These are phyloP conservation scores for Drosophila lowei DNA, from an alignment of 1,140 invertebrate species.

Conservation along the genomic window DNA sequence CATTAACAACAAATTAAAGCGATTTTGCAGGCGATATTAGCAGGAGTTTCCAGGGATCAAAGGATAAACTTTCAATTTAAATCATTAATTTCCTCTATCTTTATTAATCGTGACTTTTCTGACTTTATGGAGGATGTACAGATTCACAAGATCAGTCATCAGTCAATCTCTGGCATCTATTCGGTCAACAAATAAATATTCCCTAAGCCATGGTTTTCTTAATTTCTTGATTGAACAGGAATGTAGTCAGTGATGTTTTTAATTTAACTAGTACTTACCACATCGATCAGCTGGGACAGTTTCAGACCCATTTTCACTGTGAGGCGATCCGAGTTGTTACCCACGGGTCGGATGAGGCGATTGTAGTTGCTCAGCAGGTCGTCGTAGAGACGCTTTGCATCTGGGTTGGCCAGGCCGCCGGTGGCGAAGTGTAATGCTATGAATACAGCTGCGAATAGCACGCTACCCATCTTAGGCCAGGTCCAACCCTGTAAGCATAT, in stretches of 20 bases:
- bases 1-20: conserved; percentile 41
- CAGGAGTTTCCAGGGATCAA: conserved; percentile 21
- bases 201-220: too few species aligned
- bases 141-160: too few species aligned
- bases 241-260: background rate
- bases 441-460: conserved; percentile 88
- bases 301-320: conserved; percentile 98
- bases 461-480: conserved; percentile 91
- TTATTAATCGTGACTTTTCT: too few species aligned
- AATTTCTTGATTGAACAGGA: background rate
- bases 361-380: conserved; percentile 98
- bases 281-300: conserved; percentile 98
- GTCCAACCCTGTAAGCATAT: conserved; percentile 87
- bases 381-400: conserved; percentile 97
- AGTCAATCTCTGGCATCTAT: too few species aligned
- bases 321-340: conserved; percentile 97
- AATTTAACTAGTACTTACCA: conserved; percentile 89
- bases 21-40: conserved; percentile 27
- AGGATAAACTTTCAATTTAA: background rate
- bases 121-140: too few species aligned
- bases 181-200: too few species aligned
- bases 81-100: conserved; percentile 7
- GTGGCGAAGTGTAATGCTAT: conserved; percentile 87
- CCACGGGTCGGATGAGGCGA: conserved; percentile 97
- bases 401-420: conserved; percentile 90